Evolutionary conservation across 2,113 vertebrate species (phyloP).

Genomic region (Pituophis catenifer): DNA sequence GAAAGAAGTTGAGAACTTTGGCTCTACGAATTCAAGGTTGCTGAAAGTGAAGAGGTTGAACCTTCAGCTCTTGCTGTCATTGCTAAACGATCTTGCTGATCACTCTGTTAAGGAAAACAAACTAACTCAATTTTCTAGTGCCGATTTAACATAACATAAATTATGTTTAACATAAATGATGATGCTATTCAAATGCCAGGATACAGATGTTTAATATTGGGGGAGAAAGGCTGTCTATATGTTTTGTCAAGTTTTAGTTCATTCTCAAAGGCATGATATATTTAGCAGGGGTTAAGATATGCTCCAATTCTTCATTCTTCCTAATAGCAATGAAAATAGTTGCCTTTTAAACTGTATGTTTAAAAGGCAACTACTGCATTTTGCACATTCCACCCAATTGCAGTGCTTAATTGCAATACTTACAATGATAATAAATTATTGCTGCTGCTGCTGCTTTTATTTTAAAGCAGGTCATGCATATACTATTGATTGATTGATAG

Average conservation of each 20-base stretch:
- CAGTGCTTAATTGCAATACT: not conserved
- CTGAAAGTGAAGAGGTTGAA: not conserved
- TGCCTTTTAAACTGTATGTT: not conserved
- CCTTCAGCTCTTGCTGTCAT: not conserved
- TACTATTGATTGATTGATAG: not conserved
- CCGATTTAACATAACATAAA: too few relatives aligned
- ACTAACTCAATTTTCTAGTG: not conserved
- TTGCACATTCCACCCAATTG: not conserved
- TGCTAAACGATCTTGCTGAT: not conserved
- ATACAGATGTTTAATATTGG: not conserved
- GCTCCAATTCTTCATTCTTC: slow-evolving; percentile 18
- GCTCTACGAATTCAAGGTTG: not conserved
- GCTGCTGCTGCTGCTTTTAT: not conserved
- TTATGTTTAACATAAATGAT: not conserved
- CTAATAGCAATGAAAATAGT: slow-evolving; percentile 11
- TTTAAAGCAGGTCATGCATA: not conserved
- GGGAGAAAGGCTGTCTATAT: not conserved
- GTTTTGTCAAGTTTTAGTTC: not conserved
- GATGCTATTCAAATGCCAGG: not conserved
- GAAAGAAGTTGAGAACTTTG: not conserved
- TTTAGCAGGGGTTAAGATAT: not conserved
- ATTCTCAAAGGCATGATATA: slow-evolving; percentile 12
- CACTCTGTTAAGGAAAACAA: not conserved
- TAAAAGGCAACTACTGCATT: not conserved
- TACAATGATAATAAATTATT: not conserved